Percentiles rank a stretch among this genome's conserved stretches.
Evolutionary conservation across 1,140 invertebrate genomes (phyloP).

Genomic region (Microplitis demolitor): DNA sequence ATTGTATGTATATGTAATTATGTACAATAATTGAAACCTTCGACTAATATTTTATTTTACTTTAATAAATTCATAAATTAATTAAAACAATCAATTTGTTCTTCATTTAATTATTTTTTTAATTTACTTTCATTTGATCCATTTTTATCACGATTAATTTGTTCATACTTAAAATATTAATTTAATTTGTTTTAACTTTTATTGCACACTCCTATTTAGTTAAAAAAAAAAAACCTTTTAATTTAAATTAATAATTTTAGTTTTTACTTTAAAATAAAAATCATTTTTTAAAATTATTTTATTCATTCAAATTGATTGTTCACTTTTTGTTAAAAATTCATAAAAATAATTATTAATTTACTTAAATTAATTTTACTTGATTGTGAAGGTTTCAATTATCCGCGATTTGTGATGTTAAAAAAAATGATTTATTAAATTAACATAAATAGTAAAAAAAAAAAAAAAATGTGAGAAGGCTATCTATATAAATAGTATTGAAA

Average conservation of each 20-base stretch:
- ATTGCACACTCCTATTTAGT: no score
- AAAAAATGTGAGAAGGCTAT: not conserved
- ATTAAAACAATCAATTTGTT: constrained; percentile 31
- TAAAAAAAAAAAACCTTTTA: no score
- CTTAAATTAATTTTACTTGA: not conserved
- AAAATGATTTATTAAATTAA: not conserved
- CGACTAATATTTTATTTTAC: constrained; percentile 24
- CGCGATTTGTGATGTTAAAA: not conserved
- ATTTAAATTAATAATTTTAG: no score
- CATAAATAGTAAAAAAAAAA: not conserved
- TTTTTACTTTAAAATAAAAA: no score
- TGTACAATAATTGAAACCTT: constrained; percentile 53
- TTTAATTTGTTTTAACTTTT: no score
- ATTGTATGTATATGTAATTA: constrained; percentile 43
- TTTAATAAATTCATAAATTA: constrained; percentile 16
- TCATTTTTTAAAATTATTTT: no score
- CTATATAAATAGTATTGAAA: not conserved
- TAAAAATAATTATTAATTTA: no score
- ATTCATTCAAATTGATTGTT: no score
- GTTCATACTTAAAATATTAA: no score
- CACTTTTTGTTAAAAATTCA: no score
- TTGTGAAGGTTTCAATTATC: constrained; percentile 31
- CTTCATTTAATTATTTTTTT: constrained; percentile 20
- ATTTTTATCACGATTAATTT: no score
- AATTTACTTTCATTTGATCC: not conserved